Evolutionary conservation across 1,140 invertebrate species (phyloP), one percentile per base, ranked within the genome.

Genomic region (Coenobita brevimanus): DNA sequence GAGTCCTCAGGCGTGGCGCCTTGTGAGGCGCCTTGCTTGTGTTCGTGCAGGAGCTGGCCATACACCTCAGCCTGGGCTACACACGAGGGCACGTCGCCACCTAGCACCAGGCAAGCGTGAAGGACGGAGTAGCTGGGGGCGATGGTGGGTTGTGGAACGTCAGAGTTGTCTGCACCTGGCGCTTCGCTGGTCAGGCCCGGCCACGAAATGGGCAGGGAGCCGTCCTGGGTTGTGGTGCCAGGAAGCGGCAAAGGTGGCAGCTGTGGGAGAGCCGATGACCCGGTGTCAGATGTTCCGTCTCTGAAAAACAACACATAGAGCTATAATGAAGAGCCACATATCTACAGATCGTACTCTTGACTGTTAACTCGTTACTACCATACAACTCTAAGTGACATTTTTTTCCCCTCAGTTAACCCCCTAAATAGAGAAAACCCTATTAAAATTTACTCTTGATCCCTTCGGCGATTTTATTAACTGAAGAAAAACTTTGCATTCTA

Each of bases 111-210:
- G 36, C 84, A 87, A 10, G 84, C 76, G 50, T 87, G 84, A 0
- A 87, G 84, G 54, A 87, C 64, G 17, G 84, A 78, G 64, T 87
- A 87, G 64, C 76, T 87, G 0, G 84, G 73, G n/a, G 84, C 64
- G 21, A 81, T 27, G n/a, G 84, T 80, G 30, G 84, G 33, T 15
- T 46, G 15, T 30, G 33, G 33, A 43, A 24, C n/a, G 60, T 69
- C 64, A 57, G 30, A 38, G 38, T 27, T 17, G 13, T 3, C 21
- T 27, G 3, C 2, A 3, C 8, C n/a, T 2, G 50, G n/a, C 8
- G 27, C n/a, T 21, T 57, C 75, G 0, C 17, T 21, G 24, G 33
- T 15, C 1, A 62, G 17, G 17, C 27, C 81, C 2, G 33, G 30
- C 64, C 64, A 71, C 21, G 81, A 73, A 33, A 83, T 57, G 60